phyloP scores from a whole-genome alignment of 2,797 vertebrate species.

The Gymnoscopelus braueri region DNA sequence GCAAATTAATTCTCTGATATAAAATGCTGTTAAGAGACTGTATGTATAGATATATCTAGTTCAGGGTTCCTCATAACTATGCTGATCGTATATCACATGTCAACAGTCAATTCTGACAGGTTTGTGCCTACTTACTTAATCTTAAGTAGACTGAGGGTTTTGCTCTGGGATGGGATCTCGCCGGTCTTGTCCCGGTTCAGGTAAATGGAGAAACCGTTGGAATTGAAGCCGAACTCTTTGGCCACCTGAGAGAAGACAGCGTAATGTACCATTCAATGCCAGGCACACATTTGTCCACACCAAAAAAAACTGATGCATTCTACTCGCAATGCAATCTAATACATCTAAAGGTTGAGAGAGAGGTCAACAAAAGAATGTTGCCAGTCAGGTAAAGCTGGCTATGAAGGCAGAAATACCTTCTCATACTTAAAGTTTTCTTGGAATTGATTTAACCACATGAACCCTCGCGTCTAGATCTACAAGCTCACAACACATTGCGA shows the following conservation, averaged over 20 bases:
- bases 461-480: too few relatives aligned
- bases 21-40: too few relatives aligned
- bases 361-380: not conserved
- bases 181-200: constrained; percentile 95
- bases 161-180: constrained; percentile 92
- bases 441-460: too few relatives aligned
- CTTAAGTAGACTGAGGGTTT: constrained; percentile 92
- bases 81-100: not conserved
- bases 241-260: constrained; percentile 83
- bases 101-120: too few relatives aligned
- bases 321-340: not conserved
- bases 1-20: too few relatives aligned
- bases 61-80: not conserved
- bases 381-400: not conserved
- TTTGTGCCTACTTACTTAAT: constrained; percentile 89
- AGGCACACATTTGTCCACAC: too few relatives aligned
- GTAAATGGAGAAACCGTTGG: constrained; percentile 95
- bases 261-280: not conserved
- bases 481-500: too few relatives aligned
- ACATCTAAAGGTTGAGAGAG: not conserved
- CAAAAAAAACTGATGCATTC: too few relatives aligned
- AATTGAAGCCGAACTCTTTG: constrained; percentile 96
- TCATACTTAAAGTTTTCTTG: too few relatives aligned
- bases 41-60: too few relatives aligned
- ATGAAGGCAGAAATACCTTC: not conserved